These are phyloP conservation scores for Leptinotarsa peninsularis DNA, from an alignment of 2,888 invertebrate genomes.

Conservation along the genomic window DNA sequence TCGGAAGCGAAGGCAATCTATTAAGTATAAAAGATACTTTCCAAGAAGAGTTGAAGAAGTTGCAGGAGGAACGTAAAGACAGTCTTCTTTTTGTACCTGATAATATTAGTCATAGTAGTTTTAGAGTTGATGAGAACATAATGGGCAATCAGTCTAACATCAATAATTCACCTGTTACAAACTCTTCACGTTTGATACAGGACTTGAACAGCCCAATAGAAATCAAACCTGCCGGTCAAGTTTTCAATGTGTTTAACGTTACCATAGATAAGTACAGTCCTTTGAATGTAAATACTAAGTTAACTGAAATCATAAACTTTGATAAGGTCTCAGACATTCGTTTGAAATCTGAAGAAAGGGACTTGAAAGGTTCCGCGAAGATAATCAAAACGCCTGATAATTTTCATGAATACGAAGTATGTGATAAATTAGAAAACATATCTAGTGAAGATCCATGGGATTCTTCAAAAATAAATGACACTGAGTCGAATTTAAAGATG, in stretches of 20 bases:
- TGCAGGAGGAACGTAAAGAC: slow-evolving; percentile 65
- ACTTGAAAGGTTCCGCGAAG: background rate
- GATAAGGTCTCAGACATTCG: slow-evolving; percentile 20
- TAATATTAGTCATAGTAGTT: slow-evolving; percentile 43
- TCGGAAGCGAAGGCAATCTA: slow-evolving; percentile 72
- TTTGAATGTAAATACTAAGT: slow-evolving; percentile 49
- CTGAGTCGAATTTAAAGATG: background rate
- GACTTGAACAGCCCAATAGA: slow-evolving; percentile 61
- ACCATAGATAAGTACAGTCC: slow-evolving; percentile 60
- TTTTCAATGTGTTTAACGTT: slow-evolving; percentile 65
- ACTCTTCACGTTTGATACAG: slow-evolving; percentile 53
- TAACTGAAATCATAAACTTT: slow-evolving; percentile 51
- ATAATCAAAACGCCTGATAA: background rate
- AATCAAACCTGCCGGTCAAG: slow-evolving; percentile 62
- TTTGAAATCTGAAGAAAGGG: slow-evolving; percentile 6
- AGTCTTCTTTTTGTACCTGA: slow-evolving; percentile 67
- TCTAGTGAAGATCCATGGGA: slow-evolving; percentile 5
- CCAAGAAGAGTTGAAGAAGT: slow-evolving; percentile 69
- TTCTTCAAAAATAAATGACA: background rate
- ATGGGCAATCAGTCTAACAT: background rate
- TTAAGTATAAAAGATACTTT: slow-evolving; percentile 69
- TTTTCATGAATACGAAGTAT: background rate
- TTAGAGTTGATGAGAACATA: slow-evolving; percentile 17
- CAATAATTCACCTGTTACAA: slow-evolving; percentile 4
- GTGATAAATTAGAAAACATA: slow-evolving; percentile 10